phyloP scores from a whole-genome alignment of 2,888 invertebrate genomes.

The Stictocephala bisonia region DNA sequence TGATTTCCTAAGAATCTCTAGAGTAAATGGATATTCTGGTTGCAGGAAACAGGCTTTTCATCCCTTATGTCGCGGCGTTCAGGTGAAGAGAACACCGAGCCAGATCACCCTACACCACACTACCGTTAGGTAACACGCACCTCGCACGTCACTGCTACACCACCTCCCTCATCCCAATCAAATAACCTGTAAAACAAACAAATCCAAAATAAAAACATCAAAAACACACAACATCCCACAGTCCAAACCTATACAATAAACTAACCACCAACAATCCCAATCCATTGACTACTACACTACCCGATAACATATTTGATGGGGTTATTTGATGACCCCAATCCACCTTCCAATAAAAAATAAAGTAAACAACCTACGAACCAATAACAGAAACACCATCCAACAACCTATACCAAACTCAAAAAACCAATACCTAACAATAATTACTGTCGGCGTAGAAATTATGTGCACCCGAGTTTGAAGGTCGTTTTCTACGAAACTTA shows the following conservation, averaged over 20 bases:
- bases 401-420: too few species aligned
- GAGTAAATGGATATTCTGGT: conserved; percentile 17
- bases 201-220: not conserved
- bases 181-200: not conserved
- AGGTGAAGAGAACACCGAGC: conserved; percentile 20
- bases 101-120: conserved; percentile 4
- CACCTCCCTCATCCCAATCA: not conserved
- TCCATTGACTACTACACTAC: not conserved
- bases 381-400: too few species aligned
- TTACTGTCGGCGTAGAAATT: too few species aligned
- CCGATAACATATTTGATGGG: too few species aligned
- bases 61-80: conserved; percentile 25
- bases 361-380: too few species aligned
- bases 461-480: too few species aligned
- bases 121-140: conserved; percentile 31
- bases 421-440: too few species aligned
- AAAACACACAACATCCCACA: not conserved
- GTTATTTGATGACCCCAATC: too few species aligned
- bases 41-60: conserved; percentile 37
- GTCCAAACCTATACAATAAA: not conserved
- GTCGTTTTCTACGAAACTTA: too few species aligned
- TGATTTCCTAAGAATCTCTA: not conserved
- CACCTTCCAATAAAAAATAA: too few species aligned
- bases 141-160: not conserved
- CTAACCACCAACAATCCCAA: not conserved